These are phyloP conservation scores for Suncus etruscus DNA, from an alignment of 2,113 vertebrate genomes.

Conservation along the genomic window DNA sequence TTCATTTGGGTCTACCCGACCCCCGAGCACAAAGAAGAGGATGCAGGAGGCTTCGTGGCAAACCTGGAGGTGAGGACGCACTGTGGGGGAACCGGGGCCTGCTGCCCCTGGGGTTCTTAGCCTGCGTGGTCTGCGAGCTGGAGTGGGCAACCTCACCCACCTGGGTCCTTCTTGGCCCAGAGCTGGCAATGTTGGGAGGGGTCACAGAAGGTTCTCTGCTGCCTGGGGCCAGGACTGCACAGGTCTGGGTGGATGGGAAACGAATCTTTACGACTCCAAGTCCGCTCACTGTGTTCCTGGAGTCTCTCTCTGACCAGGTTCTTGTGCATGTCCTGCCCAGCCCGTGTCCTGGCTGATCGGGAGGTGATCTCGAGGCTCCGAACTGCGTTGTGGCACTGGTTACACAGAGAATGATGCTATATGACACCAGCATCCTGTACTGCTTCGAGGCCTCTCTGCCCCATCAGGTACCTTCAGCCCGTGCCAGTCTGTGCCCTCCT, in stretches of 20 bases:
- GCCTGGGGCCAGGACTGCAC: background rate
- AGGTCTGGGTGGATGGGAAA: background rate
- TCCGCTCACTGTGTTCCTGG: background rate
- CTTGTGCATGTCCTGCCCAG: slow-evolving; percentile 79
- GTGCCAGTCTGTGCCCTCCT: too few relatives aligned
- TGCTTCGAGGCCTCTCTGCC: slow-evolving; percentile 96
- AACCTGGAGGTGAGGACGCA: slow-evolving; percentile 90
- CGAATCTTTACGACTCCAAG: too few relatives aligned
- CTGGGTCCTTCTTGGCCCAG: too few relatives aligned
- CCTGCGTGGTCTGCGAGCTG: too few relatives aligned
- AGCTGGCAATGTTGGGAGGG: too few relatives aligned
- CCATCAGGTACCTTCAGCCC: slow-evolving; percentile 91
- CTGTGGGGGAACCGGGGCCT: rapidly evolving
- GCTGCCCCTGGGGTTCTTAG: rapidly evolving
- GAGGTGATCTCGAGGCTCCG: slow-evolving; percentile 97
- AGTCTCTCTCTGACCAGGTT: background rate
- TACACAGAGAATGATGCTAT: slow-evolving; percentile 93
- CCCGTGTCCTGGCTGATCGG: slow-evolving; percentile 92
- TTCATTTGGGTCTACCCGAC: slow-evolving; percentile 98
- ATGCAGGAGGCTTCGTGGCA: slow-evolving; percentile 93
- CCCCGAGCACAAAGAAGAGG: slow-evolving; percentile 91
- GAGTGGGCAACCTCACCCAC: too few relatives aligned
- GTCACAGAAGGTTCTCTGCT: too few relatives aligned
- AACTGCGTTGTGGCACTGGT: slow-evolving; percentile 95
- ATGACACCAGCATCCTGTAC: slow-evolving; percentile 97